Conservation (phyloP, 2,888 invertebrate species). For the Lithodes maja region DNA sequence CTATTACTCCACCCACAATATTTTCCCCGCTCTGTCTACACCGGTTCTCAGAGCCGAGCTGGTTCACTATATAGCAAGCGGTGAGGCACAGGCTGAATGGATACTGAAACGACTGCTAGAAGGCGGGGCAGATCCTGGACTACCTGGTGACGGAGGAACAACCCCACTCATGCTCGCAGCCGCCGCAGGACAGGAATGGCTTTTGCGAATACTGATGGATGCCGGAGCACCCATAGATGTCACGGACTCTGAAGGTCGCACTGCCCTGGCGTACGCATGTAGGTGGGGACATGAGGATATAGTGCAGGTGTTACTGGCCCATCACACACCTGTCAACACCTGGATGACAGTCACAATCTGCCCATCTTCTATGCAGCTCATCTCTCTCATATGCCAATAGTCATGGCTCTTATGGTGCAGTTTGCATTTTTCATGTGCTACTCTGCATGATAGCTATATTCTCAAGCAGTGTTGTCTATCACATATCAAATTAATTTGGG, state of each 20-base stretch:
- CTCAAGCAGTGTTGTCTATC: not conserved
- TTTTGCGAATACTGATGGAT: slow-evolving; percentile 46
- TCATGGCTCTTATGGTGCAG: slow-evolving; percentile 50
- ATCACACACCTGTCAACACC: slow-evolving; percentile 35
- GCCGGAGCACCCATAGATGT: slow-evolving; percentile 45
- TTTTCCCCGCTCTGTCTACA: slow-evolving; percentile 66
- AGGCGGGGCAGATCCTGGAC: slow-evolving; percentile 36
- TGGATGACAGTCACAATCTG: slow-evolving; percentile 50
- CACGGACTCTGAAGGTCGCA: slow-evolving; percentile 53
- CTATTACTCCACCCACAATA: slow-evolving; percentile 62
- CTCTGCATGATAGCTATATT: not conserved
- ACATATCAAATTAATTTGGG: too few species aligned
- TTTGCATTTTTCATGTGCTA: slow-evolving; percentile 60
- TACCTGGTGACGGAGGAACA: slow-evolving; percentile 36
- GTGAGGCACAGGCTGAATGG: not conserved
- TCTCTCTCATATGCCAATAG: slow-evolving; percentile 38
- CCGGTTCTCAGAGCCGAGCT: slow-evolving; percentile 55
- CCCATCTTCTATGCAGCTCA: slow-evolving; percentile 69
- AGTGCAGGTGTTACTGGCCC: slow-evolving; percentile 32
- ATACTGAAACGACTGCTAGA: slow-evolving; percentile 42
- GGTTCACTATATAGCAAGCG: slow-evolving; percentile 46
- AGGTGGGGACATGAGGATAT: slow-evolving; percentile 57
- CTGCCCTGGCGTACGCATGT: slow-evolving; percentile 59
- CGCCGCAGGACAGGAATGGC: slow-evolving; percentile 49
- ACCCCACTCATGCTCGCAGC: slow-evolving; percentile 68